These are phyloP conservation scores for Dysidea cf. avara DNA, from an alignment of 37 sponge, comb jelly and placozoan species.

Conservation along the genomic window DNA sequence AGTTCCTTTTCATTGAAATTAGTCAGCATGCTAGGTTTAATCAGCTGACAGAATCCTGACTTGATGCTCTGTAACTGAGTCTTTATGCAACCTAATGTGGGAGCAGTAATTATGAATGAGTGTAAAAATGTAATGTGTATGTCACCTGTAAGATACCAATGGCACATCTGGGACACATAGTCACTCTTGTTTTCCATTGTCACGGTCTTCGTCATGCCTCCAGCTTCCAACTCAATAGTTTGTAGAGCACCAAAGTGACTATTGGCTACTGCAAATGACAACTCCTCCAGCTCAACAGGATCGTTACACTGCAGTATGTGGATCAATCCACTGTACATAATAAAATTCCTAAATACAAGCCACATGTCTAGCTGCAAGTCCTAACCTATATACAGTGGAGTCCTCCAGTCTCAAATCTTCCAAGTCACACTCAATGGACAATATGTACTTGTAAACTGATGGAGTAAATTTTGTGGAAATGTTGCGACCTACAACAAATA, in stretches of 20 bases:
- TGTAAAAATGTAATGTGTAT: no score
- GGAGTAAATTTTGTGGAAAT: conserved; percentile 59
- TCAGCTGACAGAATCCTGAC: conserved; percentile 32
- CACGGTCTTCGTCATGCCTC: conserved; percentile 42
- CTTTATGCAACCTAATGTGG: conserved; percentile 57
- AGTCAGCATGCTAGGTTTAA: conserved; percentile 5
- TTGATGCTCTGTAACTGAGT: conserved; percentile 35
- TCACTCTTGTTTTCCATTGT: conserved; percentile 48
- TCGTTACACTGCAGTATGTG: conserved; percentile 33
- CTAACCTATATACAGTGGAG: conserved; percentile 42
- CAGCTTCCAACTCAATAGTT: conserved; percentile 48
- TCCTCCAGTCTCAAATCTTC: conserved; percentile 57
- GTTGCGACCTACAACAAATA: conserved; percentile 29
- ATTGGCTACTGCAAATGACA: conserved; percentile 32
- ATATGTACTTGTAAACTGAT: conserved; percentile 64
- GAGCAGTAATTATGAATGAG: no score
- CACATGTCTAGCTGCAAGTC: background rate
- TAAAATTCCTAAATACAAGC: background rate
- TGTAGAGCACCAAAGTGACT: conserved; percentile 60
- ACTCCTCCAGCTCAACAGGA: conserved; percentile 34
- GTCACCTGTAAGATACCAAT: conserved; percentile 53
- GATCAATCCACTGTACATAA: conserved; percentile 35
- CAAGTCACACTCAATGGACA: conserved; percentile 27
- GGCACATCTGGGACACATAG: conserved; percentile 40
- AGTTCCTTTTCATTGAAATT: conserved; percentile 47